A percentile compares a stretch with the other conserved stretches of the same genome.
phyloP scores from a whole-genome alignment of 2,797 vertebrate genomes.

The Argyrosomus regius region DNA sequence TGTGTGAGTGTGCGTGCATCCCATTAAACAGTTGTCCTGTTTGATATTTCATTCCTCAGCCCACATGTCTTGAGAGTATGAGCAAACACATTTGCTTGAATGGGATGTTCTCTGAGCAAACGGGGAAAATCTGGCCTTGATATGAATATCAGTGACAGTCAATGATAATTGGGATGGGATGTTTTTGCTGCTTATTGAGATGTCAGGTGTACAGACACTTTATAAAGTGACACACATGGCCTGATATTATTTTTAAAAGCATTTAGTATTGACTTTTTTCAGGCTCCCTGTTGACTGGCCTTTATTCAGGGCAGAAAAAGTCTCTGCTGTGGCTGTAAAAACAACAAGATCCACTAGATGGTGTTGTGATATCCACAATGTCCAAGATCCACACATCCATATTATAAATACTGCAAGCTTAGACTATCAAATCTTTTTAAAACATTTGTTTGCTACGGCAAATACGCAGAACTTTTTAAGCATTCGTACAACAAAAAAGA shows the following conservation, averaged over 20 bases:
- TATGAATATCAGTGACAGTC: slow-evolving; percentile 70
- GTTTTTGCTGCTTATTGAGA: slow-evolving; percentile 64
- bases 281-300: not conserved
- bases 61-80: slow-evolving; percentile 78
- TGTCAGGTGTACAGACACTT: slow-evolving; percentile 28
- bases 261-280: not conserved
- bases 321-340: slow-evolving; percentile 24
- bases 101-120: slow-evolving; percentile 78
- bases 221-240: slow-evolving; percentile 3
- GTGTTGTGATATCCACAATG: slow-evolving; percentile 59
- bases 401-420: slow-evolving; percentile 64
- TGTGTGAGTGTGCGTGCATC: slow-evolving; percentile 50
- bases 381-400: slow-evolving; percentile 41
- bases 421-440: slow-evolving; percentile 69
- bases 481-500: slow-evolving; percentile 67
- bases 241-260: slow-evolving; percentile 5
- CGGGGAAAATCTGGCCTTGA: slow-evolving; percentile 63
- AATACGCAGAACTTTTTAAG: slow-evolving; percentile 69
- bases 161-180: slow-evolving; percentile 61
- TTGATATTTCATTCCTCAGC: slow-evolving; percentile 80
- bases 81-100: slow-evolving; percentile 82
- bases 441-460: slow-evolving; percentile 69
- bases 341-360: slow-evolving; percentile 71
- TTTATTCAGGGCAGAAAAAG: not conserved
- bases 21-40: slow-evolving; percentile 79